phyloP scores from a whole-genome alignment of 2,888 invertebrate species.

The Callyntrura guangdongensis region DNA sequence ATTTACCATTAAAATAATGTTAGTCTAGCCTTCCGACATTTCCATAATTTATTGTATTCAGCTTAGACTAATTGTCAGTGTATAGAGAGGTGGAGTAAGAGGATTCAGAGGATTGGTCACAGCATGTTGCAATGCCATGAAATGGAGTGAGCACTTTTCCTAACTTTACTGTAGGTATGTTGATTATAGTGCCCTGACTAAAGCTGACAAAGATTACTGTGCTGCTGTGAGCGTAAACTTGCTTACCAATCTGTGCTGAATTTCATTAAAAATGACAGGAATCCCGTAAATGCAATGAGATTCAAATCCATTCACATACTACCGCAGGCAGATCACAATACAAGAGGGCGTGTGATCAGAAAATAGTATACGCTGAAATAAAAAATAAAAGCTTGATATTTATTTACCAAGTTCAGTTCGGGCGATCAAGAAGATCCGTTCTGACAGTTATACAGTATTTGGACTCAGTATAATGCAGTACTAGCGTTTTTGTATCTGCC shows the following conservation, averaged over 20 bases:
- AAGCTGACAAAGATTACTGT: not conserved
- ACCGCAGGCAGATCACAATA: not conserved
- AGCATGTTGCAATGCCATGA: not conserved
- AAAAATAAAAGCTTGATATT: not conserved
- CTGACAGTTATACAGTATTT: not conserved
- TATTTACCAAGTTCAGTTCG: not conserved
- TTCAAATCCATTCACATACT: not conserved
- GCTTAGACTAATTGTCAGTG: not conserved
- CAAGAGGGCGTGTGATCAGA: not conserved
- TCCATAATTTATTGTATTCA: constrained; percentile 39
- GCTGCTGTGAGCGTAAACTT: not conserved
- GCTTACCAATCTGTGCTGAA: not conserved
- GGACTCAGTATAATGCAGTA: not conserved
- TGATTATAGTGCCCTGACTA: not conserved
- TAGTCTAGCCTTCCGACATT: constrained; percentile 25
- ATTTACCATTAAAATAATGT: constrained; percentile 34
- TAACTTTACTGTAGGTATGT: not conserved
- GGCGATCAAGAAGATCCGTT: not conserved
- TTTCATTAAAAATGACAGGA: constrained; percentile 1
- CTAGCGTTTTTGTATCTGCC: not conserved
- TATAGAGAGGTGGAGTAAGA: not conserved
- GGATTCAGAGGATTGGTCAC: too few species aligned
- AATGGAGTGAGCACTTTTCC: too few species aligned
- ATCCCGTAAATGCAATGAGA: not conserved
- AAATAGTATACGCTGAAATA: not conserved